Base-by-base conservation (phyloP, 2,113 vertebrate species). In the Rousettus leschenaultii region DNA sequence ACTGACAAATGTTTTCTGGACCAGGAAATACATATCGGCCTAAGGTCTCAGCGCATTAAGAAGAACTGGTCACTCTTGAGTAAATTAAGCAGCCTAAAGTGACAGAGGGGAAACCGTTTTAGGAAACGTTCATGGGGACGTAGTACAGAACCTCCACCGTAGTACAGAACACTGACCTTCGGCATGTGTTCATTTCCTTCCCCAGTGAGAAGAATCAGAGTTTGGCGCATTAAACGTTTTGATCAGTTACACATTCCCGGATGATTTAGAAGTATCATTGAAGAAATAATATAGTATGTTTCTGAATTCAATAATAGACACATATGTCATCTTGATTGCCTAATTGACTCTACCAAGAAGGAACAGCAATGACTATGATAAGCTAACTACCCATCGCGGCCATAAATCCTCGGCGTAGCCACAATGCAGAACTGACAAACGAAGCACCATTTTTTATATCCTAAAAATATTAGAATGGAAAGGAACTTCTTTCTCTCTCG, bases 241-340 rank as follows among this genome's bases (percentile, higher is more conserved):
- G n/a, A 96, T 61, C 19, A 26, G 43, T 43, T 19, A 3, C 11
- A 63, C 24, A 45, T 38, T 84, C 59, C 51, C 71, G 14, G 18
- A 24, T 95, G 71, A 94, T 79, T 80, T 91, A 83, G 26, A 11
- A 86, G 16, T 84, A 28, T 84, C 43, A 68, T 30, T 70, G 63
- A 84, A 84, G 43, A 79, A 96, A 38, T 87, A 84, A 79, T 70
- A 79, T 45, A n/a, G n/a, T 7, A 19, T 61, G 24, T 51, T 89
- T 83, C 70, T 95, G 80, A 92, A 86, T 89, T 55, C 35, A 57
- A 19, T 95, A 79, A 66, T n/a, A 70, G 53, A 87, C 38, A 92
- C 3, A 73, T 71, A 12, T 75, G 95, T 97, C 75, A 79, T 90
- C 70, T 79, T 94, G 55, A 92, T 86, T 85, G 11, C 30, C n/a